Base-by-base conservation (phyloP, 2,888 invertebrate species). In the Callimorpha dominula region DNA sequence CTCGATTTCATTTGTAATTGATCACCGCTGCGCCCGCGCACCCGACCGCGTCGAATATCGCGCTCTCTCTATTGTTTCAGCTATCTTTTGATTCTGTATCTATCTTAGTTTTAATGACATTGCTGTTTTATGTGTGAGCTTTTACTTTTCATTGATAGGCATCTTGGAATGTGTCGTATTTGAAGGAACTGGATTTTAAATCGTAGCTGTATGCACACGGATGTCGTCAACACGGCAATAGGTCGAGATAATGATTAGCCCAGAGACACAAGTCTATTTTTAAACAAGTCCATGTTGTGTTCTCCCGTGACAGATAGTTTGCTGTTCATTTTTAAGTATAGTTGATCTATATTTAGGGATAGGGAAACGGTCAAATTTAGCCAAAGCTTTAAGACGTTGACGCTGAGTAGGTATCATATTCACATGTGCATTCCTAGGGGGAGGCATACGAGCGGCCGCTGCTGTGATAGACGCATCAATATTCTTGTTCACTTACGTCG, bases 41-140 rank as follows among this genome's bases (percentile, higher is more conserved):
- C 78, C 81, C 83, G 81, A 77, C 74, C 83, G 83, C 73, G 74
- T 74, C 83, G 68, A 74, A 78, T 81, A 85, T 85, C 81, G 78
- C 85, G 85, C 93, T 93, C 92, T 92, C 92, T 90, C 94, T 90
- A 93, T 93, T 94, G 93, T 93, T 89, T 88, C 79, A 85, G 84
- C 87, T 89, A 91, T 91, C 90, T 88, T 73, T 77, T 86, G 87
- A 89, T 89, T 87, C 87, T 87, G 85, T 88, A 89, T 87, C 86
- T 87, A 88, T 86, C 82, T 82, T 83, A 82, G 62, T 83, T 86
- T 83, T 85, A 84, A 85, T 88, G 86, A 86, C 86, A 84, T 85
- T 68, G 80, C 72, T 70, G 73, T 79, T 81, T 81, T 79, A 77
- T 87, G 87, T 86, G 85, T 85, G 83, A 83, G 87, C 90, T 90